Evolutionary conservation across 2,113 vertebrate species (phyloP).

Genomic region (Malurus alboscapulatus): DNA sequence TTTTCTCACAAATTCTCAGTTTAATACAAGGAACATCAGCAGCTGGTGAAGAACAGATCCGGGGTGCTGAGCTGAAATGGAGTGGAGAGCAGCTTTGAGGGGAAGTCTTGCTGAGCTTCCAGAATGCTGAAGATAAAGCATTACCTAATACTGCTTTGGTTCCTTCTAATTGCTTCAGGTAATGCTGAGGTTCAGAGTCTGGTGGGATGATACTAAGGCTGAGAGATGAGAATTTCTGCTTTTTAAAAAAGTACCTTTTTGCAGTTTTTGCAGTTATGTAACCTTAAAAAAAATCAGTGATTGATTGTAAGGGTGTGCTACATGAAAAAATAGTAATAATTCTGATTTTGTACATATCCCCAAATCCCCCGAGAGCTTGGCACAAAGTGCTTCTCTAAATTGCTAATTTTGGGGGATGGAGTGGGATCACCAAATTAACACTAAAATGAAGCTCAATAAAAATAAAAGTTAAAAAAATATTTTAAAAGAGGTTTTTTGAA

Average conservation of each 20-base stretch:
- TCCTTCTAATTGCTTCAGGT: constrained; percentile 51
- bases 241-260: not conserved
- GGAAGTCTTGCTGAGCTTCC: constrained; percentile 60
- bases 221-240: not conserved
- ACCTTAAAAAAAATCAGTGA: not conserved
- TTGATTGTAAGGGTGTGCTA: not conserved
- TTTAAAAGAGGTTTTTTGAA: not conserved
- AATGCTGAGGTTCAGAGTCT: constrained; percentile 32
- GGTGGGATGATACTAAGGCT: not conserved
- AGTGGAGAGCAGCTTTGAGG: constrained; percentile 37
- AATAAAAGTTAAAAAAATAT: not conserved
- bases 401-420: not conserved
- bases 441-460: not conserved
- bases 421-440: not conserved
- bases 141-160: constrained; percentile 15
- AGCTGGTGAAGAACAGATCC: constrained; percentile 57
- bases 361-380: not conserved
- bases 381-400: not conserved
- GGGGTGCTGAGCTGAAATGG: constrained; percentile 41
- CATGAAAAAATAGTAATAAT: not conserved
- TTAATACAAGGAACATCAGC: constrained; percentile 29
- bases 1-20: constrained; percentile 66
- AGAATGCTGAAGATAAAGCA: constrained; percentile 47
- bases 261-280: not conserved
- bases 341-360: not conserved